Conservation (phyloP, 2,113 vertebrate genomes). For the Sceloporus undulatus region DNA sequence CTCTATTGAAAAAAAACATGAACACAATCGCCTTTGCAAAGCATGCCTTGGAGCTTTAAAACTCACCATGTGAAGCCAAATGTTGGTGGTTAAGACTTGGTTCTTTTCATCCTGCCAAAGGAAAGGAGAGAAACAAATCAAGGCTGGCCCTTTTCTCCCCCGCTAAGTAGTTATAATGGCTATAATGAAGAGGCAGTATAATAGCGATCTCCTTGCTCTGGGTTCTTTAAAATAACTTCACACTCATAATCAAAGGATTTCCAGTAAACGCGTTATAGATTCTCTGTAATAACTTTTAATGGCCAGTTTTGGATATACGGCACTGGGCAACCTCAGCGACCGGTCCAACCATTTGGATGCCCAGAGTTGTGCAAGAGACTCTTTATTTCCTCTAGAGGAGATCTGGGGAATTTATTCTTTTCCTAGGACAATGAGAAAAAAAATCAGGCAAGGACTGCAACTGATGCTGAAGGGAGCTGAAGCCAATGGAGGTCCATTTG, state of each 20-base stretch:
- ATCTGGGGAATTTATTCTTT: too few relatives aligned
- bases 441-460: neutral
- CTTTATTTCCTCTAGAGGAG: neutral
- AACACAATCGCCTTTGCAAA: neutral
- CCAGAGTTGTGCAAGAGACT: neutral
- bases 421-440: neutral
- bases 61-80: conserved; percentile 94
- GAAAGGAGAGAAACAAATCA: conserved; percentile 14
- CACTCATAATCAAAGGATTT: neutral
- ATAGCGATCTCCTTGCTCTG: neutral
- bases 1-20: neutral
- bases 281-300: neutral
- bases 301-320: neutral
- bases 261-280: too few relatives aligned
- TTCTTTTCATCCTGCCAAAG: conserved; percentile 94
- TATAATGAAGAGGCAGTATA: neutral
- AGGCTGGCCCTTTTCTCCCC: neutral
- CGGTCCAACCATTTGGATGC: neutral
- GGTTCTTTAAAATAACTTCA: neutral
- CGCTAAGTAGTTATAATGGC: neutral
- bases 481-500: too few relatives aligned
- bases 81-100: conserved; percentile 94
- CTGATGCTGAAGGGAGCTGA: neutral
- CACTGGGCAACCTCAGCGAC: too few relatives aligned
- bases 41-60: neutral